Base-by-base conservation (phyloP, 1,140 invertebrate genomes). In the Drosophila sucinea region DNA sequence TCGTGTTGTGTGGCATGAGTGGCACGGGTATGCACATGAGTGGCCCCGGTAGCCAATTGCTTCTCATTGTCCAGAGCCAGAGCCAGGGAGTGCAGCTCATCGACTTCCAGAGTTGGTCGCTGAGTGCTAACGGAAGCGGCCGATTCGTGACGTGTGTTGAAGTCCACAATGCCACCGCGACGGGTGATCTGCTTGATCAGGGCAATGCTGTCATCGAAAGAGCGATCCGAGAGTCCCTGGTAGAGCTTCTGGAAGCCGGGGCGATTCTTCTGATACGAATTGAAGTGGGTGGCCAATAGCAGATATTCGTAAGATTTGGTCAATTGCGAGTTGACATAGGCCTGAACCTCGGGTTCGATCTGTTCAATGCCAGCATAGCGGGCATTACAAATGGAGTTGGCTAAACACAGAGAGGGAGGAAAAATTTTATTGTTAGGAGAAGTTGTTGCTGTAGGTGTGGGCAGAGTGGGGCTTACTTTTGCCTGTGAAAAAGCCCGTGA, bases 241-340 rank as follows among this genome's bases (percentile, higher is more conserved):
- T 96, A 97, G 8, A 96, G 92, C 82, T 94, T 95, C 73, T 94
- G 94, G 92, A 97, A 97, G 8, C 96, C 96, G 33, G 93, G 93
- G 41, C 96, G 93, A 91, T 96, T 95, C 56, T 94, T 94, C 81
- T 96, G 94, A 90, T 95, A 97, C 79, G 96, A 96, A 57, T 95
- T 95, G 92, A 96, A 97, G 91, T 96, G 94, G 1, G 95, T 95
- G 6, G 96, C 94, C 92, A 96, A 94, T 2, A 96, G 90, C 11
- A 97, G 92, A 73, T 95, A 96, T 65, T 96, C 94, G 70, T 95
- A 96, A 8, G 95, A 96, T 11, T 94, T 92, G 38, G 94, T 93
- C 56, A 97, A 92, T 74, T 96, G 94, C 10, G 93, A 91, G 77
- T 94, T 95, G 4, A 94, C 94, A 81, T 95, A 96, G 7, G 93